Base-by-base conservation (phyloP, 2,888 invertebrate genomes). In the Aquatica leii region DNA sequence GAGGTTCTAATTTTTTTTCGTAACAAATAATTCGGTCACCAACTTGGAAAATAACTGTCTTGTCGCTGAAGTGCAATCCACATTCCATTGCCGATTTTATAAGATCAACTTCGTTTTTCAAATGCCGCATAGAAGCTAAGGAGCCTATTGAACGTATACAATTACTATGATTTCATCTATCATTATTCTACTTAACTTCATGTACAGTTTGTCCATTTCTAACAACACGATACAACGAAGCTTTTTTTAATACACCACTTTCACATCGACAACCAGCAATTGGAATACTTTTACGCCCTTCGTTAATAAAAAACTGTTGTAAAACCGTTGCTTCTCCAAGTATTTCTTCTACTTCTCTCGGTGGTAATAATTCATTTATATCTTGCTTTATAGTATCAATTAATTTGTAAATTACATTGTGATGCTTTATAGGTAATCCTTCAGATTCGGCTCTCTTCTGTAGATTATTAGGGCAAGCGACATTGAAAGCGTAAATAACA, bases 361-460 rank as follows among this genome's bases (percentile, higher is more conserved):
- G 78, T 0, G 96, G 95, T 73, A 98, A 84, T 74, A 86, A 84
- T 0, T 81, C 81, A 72, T 86, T 91, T 55, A 99, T 86, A 81
- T 94, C 91, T 49, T 86, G 85, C 75, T 93, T 94, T 0, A 99
- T 80, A 77, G 96, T 92, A 73, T 98, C 97, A 12, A 99, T 88
- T 64, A 98, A 83, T 68, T 92, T 90, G 82, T 99, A 99, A 72
- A 99, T 98, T 21, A 99, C 89, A 81, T 97, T 97, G 79, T 90
- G 90, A 43, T 85, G 79, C 74, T 88, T 88, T 31, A 98, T 82
- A 0, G 79, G 63, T 2, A 97, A 85, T 14, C 81, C 80, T 55
- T 81, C 82, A 6, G 77, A 76, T 63, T 84, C 83, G 0, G 90
- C 89, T 3, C 86, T 75, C 5, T 82, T 79, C 48, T 82, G 77